Evolutionary conservation across 1,140 invertebrate species (phyloP).

Genomic region (Hylaeus volcanicus): DNA sequence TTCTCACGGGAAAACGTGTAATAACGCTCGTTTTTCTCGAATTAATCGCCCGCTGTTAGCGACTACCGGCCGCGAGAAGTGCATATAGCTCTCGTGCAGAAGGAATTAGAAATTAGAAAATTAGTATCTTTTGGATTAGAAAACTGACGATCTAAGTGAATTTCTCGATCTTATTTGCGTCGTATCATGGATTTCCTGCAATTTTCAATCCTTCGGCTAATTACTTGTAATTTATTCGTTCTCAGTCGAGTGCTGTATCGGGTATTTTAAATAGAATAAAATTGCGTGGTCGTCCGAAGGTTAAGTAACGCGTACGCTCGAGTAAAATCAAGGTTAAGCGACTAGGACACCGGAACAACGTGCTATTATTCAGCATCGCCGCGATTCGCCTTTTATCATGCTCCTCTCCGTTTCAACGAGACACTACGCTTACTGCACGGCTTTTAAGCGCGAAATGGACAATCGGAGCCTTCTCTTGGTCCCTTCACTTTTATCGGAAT

Average conservation of each 20-base stretch:
- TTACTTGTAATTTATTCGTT: too few relatives aligned
- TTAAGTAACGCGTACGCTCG: too few relatives aligned
- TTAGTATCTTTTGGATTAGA: too few relatives aligned
- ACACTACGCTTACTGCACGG: background rate
- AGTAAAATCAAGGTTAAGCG: too few relatives aligned
- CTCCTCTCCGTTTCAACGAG: background rate
- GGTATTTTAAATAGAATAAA: too few relatives aligned
- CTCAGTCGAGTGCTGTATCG: too few relatives aligned
- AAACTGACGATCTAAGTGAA: too few relatives aligned
- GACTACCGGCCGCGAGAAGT: conserved; percentile 7
- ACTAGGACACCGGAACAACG: too few relatives aligned
- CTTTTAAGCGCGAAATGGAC: conserved; percentile 24
- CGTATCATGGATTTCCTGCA: too few relatives aligned
- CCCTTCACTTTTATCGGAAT: conserved; percentile 35
- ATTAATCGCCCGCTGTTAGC: background rate
- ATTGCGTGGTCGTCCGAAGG: too few relatives aligned
- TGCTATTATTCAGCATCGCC: background rate
- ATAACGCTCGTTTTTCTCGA: conserved; percentile 8
- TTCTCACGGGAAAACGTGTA: conserved; percentile 3
- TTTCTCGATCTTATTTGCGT: background rate
- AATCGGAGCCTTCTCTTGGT: conserved; percentile 13
- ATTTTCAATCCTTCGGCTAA: too few relatives aligned
- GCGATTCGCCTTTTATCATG: background rate
- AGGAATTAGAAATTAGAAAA: conserved; percentile 4
- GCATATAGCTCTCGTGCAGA: background rate